Conservation (phyloP, 2,113 vertebrate genomes). For the Phasianus colchicus region DNA sequence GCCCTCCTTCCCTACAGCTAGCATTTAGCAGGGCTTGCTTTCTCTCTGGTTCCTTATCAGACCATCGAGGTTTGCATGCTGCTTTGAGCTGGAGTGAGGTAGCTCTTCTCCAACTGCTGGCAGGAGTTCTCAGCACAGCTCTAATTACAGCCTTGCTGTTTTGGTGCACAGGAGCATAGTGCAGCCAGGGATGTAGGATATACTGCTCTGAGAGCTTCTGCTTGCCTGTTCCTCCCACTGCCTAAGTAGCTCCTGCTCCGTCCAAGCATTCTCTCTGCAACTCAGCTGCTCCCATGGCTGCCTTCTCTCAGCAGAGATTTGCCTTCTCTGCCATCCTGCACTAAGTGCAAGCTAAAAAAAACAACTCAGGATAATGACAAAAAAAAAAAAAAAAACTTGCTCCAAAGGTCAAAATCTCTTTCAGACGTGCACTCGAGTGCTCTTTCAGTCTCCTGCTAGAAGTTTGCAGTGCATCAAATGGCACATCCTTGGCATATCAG, state of each 20-base stretch:
- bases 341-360: accelerated
- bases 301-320: not conserved
- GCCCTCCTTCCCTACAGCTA: not conserved
- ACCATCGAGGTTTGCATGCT: not conserved
- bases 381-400: not conserved
- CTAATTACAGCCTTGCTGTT: not conserved
- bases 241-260: not conserved
- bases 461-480: not conserved
- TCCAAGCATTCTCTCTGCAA: not conserved
- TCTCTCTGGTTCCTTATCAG: not conserved
- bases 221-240: not conserved
- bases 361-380: not conserved
- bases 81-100: not conserved
- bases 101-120: not conserved
- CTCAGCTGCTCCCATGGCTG: not conserved
- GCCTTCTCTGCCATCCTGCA: not conserved
- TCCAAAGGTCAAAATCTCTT: not conserved
- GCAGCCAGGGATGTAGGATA: not conserved
- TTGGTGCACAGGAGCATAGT: not conserved
- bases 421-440: not conserved
- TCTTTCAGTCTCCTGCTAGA: not conserved
- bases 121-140: not conserved
- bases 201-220: not conserved
- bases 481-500: not conserved
- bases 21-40: not conserved